Base-by-base conservation (phyloP, 1,140 invertebrate species). In the Temnothorax longispinosus region DNA sequence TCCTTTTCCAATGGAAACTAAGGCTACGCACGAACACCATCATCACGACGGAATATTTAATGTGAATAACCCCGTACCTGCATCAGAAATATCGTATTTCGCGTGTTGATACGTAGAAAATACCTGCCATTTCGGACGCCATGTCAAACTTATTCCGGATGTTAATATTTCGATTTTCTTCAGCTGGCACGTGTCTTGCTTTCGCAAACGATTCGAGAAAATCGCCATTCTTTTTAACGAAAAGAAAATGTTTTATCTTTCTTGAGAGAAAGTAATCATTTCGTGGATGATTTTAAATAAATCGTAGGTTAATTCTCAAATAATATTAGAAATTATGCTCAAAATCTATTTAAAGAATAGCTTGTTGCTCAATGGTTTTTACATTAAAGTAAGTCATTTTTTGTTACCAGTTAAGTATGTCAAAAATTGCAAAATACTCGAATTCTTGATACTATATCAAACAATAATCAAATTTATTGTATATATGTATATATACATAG, bases 151-250 rank as follows among this genome's bases (percentile, higher is more conserved):
- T 80, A 50, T 69, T 80, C 11, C 21, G 27, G 15, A 58, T 82
- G 50, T 69, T 82, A 82, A 82, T 82, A 60, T 82, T 82, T 74
- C 54, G 41, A 82, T 74, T 72, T 82, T 44, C 47, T 82, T 72
- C 3, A 32, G 5, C 7, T 58, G 8, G 8, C 6, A 13, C 52
- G 65, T 62, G 56, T 60, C 44, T 11, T 41, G 41, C 5, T 69
- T 71, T 81, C 32, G 27, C 11, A 72, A 80, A 27, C 18, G 18
- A 15, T 52, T 86, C n/a, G 15, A 27, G 15, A 32, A 13, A 50
- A 47, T 71, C 27, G 54, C 4, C 6, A 3, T 47, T 58, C 27
- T 32, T 18, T 62, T 8, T 5, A 35, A 10, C 15, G 11, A 27
- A 58, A 58, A 32, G 21, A 0, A 32, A 15, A 50, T 0, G 13